phyloP scores from a whole-genome alignment of 2,888 invertebrate genomes.

The Erebia palarica region DNA sequence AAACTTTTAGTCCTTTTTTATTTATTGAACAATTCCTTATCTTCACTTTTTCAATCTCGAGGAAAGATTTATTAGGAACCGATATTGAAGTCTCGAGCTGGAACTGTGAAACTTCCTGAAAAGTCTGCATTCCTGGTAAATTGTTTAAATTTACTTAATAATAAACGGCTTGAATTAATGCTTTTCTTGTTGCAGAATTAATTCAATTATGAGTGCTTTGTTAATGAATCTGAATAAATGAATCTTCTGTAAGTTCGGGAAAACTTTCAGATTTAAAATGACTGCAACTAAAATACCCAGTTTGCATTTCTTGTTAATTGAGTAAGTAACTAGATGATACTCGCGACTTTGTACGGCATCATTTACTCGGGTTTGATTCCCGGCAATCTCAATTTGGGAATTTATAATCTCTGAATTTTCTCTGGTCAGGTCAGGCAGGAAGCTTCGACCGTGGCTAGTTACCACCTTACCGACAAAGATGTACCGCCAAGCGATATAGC shows the following conservation, averaged over 20 bases:
- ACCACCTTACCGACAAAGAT: too few species aligned
- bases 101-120: not conserved
- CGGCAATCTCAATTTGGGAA: not conserved
- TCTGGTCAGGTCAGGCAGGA: too few species aligned
- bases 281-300: not conserved
- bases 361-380: not conserved
- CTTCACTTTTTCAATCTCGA: slow-evolving; percentile 7
- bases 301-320: too few species aligned
- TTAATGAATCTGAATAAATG: not conserved
- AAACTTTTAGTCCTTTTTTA: not conserved
- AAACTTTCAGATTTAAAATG: not conserved
- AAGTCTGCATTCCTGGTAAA: slow-evolving; percentile 6
- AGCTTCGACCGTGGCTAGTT: too few species aligned
- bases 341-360: too few species aligned
- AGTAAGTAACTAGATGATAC: too few species aligned
- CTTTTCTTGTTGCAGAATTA: not conserved
- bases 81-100: slow-evolving; percentile 4
- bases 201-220: slow-evolving; percentile 10
- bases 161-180: not conserved
- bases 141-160: slow-evolving; percentile 1
- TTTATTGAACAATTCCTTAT: slow-evolving; percentile 9
- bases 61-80: slow-evolving; percentile 6
- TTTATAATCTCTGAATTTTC: not conserved
- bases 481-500: too few species aligned
- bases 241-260: not conserved